Percentiles rank a stretch among this genome's conserved stretches.
Conservation (phyloP, 2,113 vertebrate genomes). For the Prochilodus magdalenae region DNA sequence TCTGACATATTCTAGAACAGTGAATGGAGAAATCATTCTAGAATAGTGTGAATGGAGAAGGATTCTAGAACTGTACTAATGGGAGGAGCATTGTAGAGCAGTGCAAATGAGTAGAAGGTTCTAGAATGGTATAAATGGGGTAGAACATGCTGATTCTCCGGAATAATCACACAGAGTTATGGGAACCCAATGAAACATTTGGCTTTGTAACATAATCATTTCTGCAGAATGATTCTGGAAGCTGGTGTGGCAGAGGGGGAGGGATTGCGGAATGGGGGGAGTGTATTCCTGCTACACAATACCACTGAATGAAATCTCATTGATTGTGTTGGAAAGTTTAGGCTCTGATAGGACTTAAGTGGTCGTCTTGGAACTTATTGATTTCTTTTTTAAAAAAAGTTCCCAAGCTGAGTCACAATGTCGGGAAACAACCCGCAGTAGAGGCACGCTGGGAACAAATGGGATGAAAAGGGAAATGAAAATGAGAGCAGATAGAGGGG, state of each 20-base stretch:
- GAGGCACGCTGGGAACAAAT: constrained; percentile 69
- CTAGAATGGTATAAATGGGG: too few relatives aligned
- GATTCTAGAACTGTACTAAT: too few relatives aligned
- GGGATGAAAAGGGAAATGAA: constrained; percentile 73
- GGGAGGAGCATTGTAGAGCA: too few relatives aligned
- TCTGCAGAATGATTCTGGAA: not conserved
- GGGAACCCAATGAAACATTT: not conserved
- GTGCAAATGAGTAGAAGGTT: too few relatives aligned
- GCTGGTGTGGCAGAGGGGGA: not conserved
- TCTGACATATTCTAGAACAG: too few relatives aligned
- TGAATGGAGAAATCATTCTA: not conserved
- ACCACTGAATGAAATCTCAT: constrained; percentile 50
- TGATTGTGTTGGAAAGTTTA: constrained; percentile 61
- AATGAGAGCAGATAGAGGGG: constrained; percentile 68
- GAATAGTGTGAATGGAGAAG: not conserved
- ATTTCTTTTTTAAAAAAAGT: constrained; percentile 49
- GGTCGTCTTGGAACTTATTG: constrained; percentile 73
- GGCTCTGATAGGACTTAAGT: constrained; percentile 63
- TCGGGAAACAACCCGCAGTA: constrained; percentile 23
- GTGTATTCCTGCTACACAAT: not conserved
- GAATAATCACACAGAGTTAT: too few relatives aligned
- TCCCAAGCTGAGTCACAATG: not conserved
- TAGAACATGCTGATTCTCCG: too few relatives aligned
- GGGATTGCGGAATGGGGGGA: not conserved
- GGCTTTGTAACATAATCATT: not conserved